phyloP scores from a whole-genome alignment of 2,888 invertebrate species.

The Argynnis bischoffii region DNA sequence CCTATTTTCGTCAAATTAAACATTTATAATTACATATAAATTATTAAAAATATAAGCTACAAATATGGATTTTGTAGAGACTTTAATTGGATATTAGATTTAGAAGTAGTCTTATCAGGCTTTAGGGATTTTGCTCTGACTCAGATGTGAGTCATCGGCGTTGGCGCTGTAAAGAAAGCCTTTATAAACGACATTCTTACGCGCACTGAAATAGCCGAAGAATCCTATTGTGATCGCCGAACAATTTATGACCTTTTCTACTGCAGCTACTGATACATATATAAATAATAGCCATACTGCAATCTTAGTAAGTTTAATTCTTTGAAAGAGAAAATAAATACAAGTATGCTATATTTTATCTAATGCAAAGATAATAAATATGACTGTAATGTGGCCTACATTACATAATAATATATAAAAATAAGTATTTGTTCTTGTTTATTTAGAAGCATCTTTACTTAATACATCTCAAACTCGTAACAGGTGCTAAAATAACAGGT shows the following conservation, averaged over 20 bases:
- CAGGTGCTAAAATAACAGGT: constrained; percentile 57
- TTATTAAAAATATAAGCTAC: background rate
- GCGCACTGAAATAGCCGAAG: constrained; percentile 62
- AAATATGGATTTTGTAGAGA: constrained; percentile 22
- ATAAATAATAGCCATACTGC: constrained; percentile 42
- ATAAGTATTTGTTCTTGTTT: no score
- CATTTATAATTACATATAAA: no score
- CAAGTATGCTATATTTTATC: background rate
- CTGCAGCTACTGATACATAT: constrained; percentile 54
- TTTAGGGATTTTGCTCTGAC: constrained; percentile 53
- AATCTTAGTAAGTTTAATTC: constrained; percentile 36
- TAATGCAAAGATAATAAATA: background rate
- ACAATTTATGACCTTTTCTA: constrained; percentile 67
- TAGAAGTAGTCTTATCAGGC: constrained; percentile 32
- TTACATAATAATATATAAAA: no score
- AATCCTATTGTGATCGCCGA: constrained; percentile 72
- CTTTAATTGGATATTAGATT: constrained; percentile 28
- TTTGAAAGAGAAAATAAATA: no score
- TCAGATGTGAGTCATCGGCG: constrained; percentile 70
- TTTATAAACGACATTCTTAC: constrained; percentile 51
- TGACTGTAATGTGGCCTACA: background rate
- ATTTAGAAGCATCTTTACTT: background rate
- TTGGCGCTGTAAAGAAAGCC: constrained; percentile 62
- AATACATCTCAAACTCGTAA: constrained; percentile 34
- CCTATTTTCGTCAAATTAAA: no score